These are phyloP conservation scores for Chiloscyllium plagiosum DNA, from an alignment of 2,113 vertebrate genomes.

Conservation along the genomic window DNA sequence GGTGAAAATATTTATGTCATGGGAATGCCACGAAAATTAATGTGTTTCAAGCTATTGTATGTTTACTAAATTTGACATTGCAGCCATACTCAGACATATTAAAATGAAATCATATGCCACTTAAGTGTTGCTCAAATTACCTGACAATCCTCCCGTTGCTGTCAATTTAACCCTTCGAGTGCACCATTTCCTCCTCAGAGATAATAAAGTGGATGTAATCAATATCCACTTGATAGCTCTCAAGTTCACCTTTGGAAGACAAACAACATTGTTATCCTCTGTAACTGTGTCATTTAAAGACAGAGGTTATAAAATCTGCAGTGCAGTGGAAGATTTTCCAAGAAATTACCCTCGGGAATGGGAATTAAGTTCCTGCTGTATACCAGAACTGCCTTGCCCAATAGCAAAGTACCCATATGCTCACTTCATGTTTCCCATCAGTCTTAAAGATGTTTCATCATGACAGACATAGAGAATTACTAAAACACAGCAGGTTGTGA, in stretches of 20 bases:
- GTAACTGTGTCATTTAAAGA: neutral
- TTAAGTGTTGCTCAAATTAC: neutral
- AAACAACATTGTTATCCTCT: conserved; percentile 7
- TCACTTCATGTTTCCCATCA: conserved; percentile 26
- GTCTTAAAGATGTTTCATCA: conserved; percentile 22
- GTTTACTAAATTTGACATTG: conserved; percentile 18
- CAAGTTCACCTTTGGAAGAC: conserved; percentile 27
- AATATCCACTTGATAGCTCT: conserved; percentile 8
- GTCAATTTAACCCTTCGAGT: conserved; percentile 15
- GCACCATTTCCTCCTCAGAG: neutral
- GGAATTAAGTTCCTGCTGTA: conserved; percentile 16
- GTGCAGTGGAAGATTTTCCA: neutral
- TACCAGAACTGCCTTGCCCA: neutral
- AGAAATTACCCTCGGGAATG: conserved; percentile 18
- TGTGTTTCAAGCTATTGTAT: neutral
- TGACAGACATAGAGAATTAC: conserved; percentile 7
- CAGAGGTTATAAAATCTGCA: conserved; percentile 16
- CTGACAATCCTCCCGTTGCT: neutral
- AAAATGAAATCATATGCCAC: conserved; percentile 30
- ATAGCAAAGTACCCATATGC: conserved; percentile 1
- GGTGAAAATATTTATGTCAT: neutral
- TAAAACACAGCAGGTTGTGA: neutral
- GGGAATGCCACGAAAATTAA: conserved; percentile 12
- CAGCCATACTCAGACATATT: neutral
- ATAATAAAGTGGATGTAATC: conserved; percentile 22